These are phyloP conservation scores for Platycercus adscitus DNA, from an alignment of 2,113 vertebrate genomes.

Conservation along the genomic window DNA sequence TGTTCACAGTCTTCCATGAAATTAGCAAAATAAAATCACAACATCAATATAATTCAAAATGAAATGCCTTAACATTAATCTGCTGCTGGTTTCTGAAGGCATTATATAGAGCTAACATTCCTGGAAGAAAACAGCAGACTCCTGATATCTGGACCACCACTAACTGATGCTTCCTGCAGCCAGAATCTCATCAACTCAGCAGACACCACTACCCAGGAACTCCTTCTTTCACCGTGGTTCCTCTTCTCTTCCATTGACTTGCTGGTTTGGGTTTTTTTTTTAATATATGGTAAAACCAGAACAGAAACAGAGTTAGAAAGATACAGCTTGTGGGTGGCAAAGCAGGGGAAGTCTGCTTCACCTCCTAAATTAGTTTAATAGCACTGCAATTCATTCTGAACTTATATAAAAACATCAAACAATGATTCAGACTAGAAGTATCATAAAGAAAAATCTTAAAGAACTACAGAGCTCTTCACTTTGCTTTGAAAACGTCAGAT, in stretches of 20 bases:
- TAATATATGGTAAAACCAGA: not conserved
- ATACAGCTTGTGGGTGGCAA: not conserved
- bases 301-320: not conserved
- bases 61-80: not conserved
- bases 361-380: not conserved
- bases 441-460: not conserved
- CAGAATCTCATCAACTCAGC: not conserved
- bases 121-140: not conserved
- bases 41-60: not conserved
- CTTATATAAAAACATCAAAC: not conserved
- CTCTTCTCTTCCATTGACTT: not conserved
- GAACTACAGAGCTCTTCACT: not conserved
- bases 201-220: not conserved
- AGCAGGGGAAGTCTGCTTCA: not conserved
- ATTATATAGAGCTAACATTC: not conserved
- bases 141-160: not conserved
- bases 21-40: not conserved
- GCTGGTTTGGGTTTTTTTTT: not conserved
- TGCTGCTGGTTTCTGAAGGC: not conserved
- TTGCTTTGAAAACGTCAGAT: not conserved
- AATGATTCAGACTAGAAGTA: not conserved
- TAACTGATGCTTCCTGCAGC: not conserved
- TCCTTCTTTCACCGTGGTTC: not conserved
- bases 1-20: not conserved
- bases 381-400: not conserved